phyloP scores from a whole-genome alignment of 2,888 invertebrate species.

The Diabrotica balteata region DNA sequence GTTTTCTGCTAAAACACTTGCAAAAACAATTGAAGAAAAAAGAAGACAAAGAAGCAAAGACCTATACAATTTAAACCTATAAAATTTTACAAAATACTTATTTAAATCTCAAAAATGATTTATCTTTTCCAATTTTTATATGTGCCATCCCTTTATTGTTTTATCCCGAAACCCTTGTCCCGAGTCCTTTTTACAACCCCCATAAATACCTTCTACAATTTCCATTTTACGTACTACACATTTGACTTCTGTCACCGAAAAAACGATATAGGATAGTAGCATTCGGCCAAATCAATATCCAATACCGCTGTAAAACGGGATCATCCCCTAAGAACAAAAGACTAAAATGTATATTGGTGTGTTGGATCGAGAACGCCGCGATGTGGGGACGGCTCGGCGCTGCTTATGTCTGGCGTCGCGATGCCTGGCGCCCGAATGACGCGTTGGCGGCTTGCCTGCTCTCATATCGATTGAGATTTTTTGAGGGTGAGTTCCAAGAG shows the following conservation, averaged over 20 bases:
- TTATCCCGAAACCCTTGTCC: neutral
- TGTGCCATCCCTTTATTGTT: neutral
- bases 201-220: too few relatives aligned
- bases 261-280: constrained; percentile 5
- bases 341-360: constrained; percentile 3
- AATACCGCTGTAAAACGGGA: neutral
- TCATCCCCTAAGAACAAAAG: neutral
- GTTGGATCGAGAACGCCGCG: constrained; percentile 30
- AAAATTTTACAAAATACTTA: too few relatives aligned
- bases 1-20: too few relatives aligned
- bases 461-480: constrained; percentile 28
- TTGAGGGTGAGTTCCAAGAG: constrained; percentile 12
- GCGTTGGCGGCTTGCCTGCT: constrained; percentile 47
- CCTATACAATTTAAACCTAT: too few relatives aligned
- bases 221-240: too few relatives aligned
- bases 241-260: neutral
- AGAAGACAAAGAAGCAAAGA: too few relatives aligned
- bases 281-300: constrained; percentile 17
- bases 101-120: too few relatives aligned
- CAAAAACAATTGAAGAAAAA: too few relatives aligned
- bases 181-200: too few relatives aligned
- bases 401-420: constrained; percentile 44
- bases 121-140: too few relatives aligned
- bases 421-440: constrained; percentile 48
- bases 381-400: neutral